Base-by-base conservation (phyloP, 2,113 vertebrate species). In the Rhadina sibilatrix region DNA sequence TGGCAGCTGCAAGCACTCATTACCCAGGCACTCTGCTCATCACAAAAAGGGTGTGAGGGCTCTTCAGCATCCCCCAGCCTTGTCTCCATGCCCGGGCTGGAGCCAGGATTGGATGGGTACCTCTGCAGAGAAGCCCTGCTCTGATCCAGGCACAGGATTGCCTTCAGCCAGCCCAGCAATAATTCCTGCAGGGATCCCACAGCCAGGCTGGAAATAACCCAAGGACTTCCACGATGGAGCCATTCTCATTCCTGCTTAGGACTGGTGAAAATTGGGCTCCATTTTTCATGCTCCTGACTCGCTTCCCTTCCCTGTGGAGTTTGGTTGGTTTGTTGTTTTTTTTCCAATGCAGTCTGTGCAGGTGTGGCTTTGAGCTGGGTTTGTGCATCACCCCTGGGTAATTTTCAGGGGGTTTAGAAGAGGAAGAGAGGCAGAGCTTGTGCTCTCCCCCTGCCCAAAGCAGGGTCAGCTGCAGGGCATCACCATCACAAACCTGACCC, bases 401-500 rank as follows among this genome's bases (percentile, higher is more conserved):
- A 25, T 82, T 93, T 82, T 84, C 40, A 50, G 47, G 31, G 35
- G 81, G 40, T 86, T 83, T 40, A 30, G 38, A 65, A 46, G 72
- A 70, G 33, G 64, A 90, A 4, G 33, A 53, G 53, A 70, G 54
- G 35, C 49, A 24, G 63, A 63, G 33, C 30, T 65, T 66, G 44
- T 64, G 69, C 61, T n/a, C 15, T 93, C 31, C 77, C 60, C 66
- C 38, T 71, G 50, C 74, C 81, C 4, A 1, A 52, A 65, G 69
- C 42, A 37, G 37, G 37, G 78, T 52, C 50, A 44, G 23, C 53
- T 80, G 44, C 59, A 64, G 79, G 54, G 61, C 70, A 72, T 49
- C 0, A 0, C 31, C 38, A 0, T 9, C 37, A 33, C 76, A 52
- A 47, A 30, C 27, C 5, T 2, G 27, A 54, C n/a, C 88, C 35